Conservation (phyloP, 2,113 vertebrate species). For the Antennarius striatus region DNA sequence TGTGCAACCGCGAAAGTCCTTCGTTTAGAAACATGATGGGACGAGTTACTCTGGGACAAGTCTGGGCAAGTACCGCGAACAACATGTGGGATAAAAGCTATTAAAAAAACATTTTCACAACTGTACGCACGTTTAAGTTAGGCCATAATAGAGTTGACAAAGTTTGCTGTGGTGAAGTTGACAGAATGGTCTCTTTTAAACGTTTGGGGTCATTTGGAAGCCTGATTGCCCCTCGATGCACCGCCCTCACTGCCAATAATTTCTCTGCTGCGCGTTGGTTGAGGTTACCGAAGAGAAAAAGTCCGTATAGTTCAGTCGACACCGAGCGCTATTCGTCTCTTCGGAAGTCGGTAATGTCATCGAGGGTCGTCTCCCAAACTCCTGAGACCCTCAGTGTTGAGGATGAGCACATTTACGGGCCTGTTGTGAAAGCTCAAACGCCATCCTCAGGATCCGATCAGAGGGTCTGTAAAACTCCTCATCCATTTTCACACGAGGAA, state of each 20-base stretch:
- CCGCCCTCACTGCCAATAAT: conserved; percentile 22
- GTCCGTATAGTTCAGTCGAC: conserved; percentile 83
- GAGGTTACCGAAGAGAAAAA: conserved; percentile 79
- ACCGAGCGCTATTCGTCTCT: conserved; percentile 86
- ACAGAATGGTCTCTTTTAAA: conserved; percentile 64
- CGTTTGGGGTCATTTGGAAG: conserved; percentile 33
- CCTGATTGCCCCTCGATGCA: conserved; percentile 29
- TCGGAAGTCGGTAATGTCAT: conserved; percentile 83
- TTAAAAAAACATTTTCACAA: background rate
- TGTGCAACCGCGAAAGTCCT: conserved; percentile 26
- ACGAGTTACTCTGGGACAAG: conserved; percentile 19
- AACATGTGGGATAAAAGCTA: background rate
- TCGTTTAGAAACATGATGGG: conserved; percentile 41
- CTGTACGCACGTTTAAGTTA: background rate
- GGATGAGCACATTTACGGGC: conserved; percentile 84
- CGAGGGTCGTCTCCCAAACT: conserved; percentile 78
- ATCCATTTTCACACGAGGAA: conserved; percentile 80
- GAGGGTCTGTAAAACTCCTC: conserved; percentile 66
- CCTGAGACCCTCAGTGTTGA: conserved; percentile 83
- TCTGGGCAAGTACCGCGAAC: conserved; percentile 35
- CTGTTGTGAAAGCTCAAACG: conserved; percentile 72
- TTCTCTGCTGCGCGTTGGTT: conserved; percentile 74
- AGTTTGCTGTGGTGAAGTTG: background rate
- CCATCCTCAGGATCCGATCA: conserved; percentile 30
- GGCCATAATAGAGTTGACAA: background rate